Conservation (phyloP, 37 sponge, comb jelly and placozoan species). For the Petrosia ficiformis region DNA sequence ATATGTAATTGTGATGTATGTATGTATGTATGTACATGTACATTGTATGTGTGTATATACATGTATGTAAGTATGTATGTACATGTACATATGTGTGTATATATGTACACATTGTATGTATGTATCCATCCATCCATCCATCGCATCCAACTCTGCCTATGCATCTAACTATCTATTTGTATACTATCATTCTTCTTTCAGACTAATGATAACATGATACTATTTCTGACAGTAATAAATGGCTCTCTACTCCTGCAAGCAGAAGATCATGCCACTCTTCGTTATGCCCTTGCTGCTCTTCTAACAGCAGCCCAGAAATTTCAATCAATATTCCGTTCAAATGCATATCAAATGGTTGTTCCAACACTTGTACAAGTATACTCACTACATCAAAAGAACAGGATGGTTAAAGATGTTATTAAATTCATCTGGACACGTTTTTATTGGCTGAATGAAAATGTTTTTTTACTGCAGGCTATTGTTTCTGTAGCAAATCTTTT, state of each 20-base stretch:
- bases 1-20: too few relatives aligned
- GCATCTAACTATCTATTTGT: too few relatives aligned
- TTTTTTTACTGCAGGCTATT: constrained; percentile 50
- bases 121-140: too few relatives aligned
- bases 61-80: too few relatives aligned
- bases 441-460: constrained; percentile 22
- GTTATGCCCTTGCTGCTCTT: constrained; percentile 24
- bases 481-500: constrained; percentile 46
- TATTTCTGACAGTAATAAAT: constrained; percentile 65
- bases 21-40: too few relatives aligned
- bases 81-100: too few relatives aligned
- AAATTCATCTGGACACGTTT: constrained; percentile 53
- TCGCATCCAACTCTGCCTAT: too few relatives aligned
- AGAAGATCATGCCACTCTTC: constrained; percentile 60
- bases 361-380: constrained; percentile 69
- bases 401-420: constrained; percentile 36
- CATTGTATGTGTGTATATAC: too few relatives aligned
- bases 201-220: constrained; percentile 44
- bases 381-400: constrained; percentile 54
- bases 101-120: too few relatives aligned
- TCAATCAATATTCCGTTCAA: constrained; percentile 25
- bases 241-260: constrained; percentile 69
- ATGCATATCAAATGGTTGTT: constrained; percentile 52
- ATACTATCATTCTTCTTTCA: not conserved
- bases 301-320: constrained; percentile 48